Base-by-base conservation (phyloP, 2,797 vertebrate species). In the Phoxinus dragarum region DNA sequence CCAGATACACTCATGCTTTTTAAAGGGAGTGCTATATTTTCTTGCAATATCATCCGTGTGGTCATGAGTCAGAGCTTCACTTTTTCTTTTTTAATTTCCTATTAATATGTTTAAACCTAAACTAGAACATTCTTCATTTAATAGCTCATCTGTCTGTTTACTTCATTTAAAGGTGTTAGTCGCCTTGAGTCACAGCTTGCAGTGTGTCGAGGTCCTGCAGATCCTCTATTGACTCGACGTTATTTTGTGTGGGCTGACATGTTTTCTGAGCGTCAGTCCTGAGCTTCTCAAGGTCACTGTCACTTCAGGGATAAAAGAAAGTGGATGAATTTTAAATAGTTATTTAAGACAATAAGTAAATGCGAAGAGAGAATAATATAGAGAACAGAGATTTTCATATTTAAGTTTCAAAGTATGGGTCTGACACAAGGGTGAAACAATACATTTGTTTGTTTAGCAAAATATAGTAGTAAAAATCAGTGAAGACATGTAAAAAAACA, bases 251-350 rank as follows among this genome's bases (percentile, higher is more conserved):
- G 68, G 19, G 17, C 31, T 86, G 76, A 86, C 66, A 64, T 56
- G 75, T 84, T 88, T 88, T 79, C 72, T 68, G 75, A 42, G 84
- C 17, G n/a, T 96, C 95, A 0, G 93, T 95, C 90, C 93, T 97
- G 89, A 97, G 94, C 86, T 96, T 96, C 89, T 95, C 94, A 90
- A 97, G 89, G 90, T 98, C 97, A 90, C 96, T 96, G 94, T 94
- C 96, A 94, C 97, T 98, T 89, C 75, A 64, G 66, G 56, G 67
- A 88, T 56, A 81, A 61, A 93, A n/a, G 78, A 64, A 31, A 82
- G 52, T 38, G 10, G 49, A 14, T 54, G 11, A 11, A 23, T n/a
- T 52, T 40, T 69, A 56, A 6, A 56, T 23, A 54, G 19, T 69
- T 38, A 69, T 40, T 40, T 10, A 69, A 69, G 36, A 5, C 36